These are phyloP conservation scores for Otis tarda DNA, from an alignment of 2,113 vertebrate species.

Conservation along the genomic window DNA sequence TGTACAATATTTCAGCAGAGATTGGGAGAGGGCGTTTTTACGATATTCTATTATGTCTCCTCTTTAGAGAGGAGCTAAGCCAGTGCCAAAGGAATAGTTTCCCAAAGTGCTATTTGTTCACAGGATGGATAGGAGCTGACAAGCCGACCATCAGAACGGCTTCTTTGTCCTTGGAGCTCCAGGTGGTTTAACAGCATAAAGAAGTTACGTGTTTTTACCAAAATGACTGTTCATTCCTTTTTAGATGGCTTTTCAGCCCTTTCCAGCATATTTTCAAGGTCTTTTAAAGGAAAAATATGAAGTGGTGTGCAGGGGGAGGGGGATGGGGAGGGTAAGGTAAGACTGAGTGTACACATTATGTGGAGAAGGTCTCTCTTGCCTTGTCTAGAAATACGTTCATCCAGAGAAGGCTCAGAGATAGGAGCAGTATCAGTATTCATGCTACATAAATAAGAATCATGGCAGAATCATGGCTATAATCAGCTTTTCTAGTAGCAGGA, in stretches of 20 bases:
- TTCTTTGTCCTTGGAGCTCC: conserved; percentile 66
- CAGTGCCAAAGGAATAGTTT: conserved; percentile 26
- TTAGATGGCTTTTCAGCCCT: conserved; percentile 15
- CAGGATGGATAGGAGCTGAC: conserved; percentile 53
- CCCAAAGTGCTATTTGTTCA: conserved; percentile 43
- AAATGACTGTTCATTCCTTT: conserved; percentile 42
- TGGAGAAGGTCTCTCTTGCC: background rate
- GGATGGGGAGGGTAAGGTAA: background rate
- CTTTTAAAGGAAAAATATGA: background rate
- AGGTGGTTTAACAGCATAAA: conserved; percentile 37
- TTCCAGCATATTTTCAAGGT: background rate
- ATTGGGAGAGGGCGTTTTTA: conserved; percentile 34
- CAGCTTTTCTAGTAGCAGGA: background rate
- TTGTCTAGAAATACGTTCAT: background rate
- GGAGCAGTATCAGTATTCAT: background rate
- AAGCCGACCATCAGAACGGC: conserved; percentile 38
- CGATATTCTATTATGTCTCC: conserved; percentile 32
- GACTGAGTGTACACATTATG: fast-evolving
- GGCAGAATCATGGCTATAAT: background rate
- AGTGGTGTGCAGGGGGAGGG: background rate
- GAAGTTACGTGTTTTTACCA: background rate
- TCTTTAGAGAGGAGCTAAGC: conserved; percentile 31
- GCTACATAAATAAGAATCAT: background rate
- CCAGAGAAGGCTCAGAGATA: background rate
- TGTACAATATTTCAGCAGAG: conserved; percentile 34